Evolutionary conservation across 2,888 invertebrate genomes (phyloP), one percentile per base, ranked within the genome.

Genomic region (Ophion ventricosus): DNA sequence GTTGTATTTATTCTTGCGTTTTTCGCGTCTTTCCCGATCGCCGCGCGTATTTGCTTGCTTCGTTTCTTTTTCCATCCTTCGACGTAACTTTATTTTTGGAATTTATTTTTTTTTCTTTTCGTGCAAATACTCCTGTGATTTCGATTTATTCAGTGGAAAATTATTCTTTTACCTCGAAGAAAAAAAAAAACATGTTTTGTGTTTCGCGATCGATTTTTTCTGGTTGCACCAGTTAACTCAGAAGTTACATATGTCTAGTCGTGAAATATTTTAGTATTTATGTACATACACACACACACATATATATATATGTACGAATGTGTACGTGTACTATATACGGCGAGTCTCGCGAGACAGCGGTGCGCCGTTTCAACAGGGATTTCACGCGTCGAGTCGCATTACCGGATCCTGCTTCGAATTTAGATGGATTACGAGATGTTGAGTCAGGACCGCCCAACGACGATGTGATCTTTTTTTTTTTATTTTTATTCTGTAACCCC

Each of bases 381-480:
- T 91, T 91, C 88, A 90, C 91, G 91, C 91, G 91, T 91, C 91
- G 89, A 87, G 87, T 89, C 88, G 91, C 89, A 91, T 91, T 89
- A 91, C 86, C 82, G 87, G 88, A 90, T 91, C 87, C 89, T 82
- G 80, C 86, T 83, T 90, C 89, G 90, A 86, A 89, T 89, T 79
- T 90, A 90, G 88, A 89, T 88, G 89, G 88, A 91, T 91, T 90
- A 91, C 86, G 86, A 84, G 85, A 88, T 86, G 88, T 87, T 86
- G 88, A 87, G 87, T 87, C 87, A 88, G 88, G 86, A 82, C 85
- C 84, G 49, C 75, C 67, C 86, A 79, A 72, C 69, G 66, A 67
- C n/a, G n/a, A 26, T n/a, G 11, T 54, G 59, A 70, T 75, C 66
- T 67, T 70, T 61, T 49, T 49, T 67, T 67, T 74, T 64, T 49